Evolutionary conservation across 2,888 invertebrate species (phyloP).

Genomic region (Pteria penguin): DNA sequence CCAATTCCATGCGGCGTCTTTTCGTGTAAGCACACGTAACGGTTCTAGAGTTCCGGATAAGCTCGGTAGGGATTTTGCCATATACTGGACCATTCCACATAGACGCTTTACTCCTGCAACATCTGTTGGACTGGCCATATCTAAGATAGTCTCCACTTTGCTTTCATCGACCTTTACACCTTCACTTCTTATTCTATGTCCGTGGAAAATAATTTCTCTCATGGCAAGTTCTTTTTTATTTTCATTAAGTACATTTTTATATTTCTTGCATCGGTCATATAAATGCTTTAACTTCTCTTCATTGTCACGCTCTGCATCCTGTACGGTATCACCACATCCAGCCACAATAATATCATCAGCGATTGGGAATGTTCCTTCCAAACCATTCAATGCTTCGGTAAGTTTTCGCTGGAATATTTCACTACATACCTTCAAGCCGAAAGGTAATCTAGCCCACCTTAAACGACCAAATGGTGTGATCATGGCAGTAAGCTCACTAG

Average conservation of each 20-base stretch:
- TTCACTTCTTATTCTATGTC: constrained; percentile 8
- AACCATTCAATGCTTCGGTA: constrained; percentile 41
- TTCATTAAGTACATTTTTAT: constrained; percentile 22
- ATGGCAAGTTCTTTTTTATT: constrained; percentile 20
- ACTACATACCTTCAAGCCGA: constrained; percentile 52
- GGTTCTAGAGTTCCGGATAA: constrained; percentile 20
- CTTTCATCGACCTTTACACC: constrained; percentile 20
- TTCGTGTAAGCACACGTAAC: constrained; percentile 37
- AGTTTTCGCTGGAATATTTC: constrained; percentile 53
- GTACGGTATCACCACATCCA: constrained; percentile 39
- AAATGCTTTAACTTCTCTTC: constrained; percentile 24
- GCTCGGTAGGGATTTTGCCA: constrained; percentile 12
- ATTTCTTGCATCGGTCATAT: constrained; percentile 10
- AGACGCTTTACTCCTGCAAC: constrained; percentile 29
- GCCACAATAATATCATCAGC: constrained; percentile 48
- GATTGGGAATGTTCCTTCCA: constrained; percentile 42
- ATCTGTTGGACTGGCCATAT: constrained; percentile 47
- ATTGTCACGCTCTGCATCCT: constrained; percentile 33
- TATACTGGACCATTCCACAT: constrained; percentile 37
- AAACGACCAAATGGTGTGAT: constrained; percentile 52
- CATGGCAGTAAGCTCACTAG: constrained; percentile 49
- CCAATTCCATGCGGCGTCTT: constrained; percentile 37
- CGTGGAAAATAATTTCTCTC: constrained; percentile 21
- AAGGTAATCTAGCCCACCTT: constrained; percentile 43
- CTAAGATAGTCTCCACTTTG: constrained; percentile 25